A percentile compares a stretch with the other conserved stretches of the same genome.
phyloP scores from a whole-genome alignment of 2,113 vertebrate genomes.

The Bubo scandiacus region DNA sequence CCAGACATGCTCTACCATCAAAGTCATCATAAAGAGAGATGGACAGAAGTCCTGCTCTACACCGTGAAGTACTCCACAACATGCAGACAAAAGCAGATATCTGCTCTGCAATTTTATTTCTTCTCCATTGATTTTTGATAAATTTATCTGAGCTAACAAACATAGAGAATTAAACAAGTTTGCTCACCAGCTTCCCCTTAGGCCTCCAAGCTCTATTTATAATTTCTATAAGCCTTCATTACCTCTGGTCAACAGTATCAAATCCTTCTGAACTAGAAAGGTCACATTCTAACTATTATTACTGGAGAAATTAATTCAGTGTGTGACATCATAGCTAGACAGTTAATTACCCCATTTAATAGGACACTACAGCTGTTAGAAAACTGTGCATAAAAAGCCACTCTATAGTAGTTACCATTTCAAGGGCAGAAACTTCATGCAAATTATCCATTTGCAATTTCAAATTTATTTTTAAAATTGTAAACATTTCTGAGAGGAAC shows the following conservation, averaged over 20 bases:
- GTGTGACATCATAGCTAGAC: slow-evolving; percentile 23
- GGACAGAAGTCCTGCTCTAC: neutral
- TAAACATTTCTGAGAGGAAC: neutral
- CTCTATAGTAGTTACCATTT: neutral
- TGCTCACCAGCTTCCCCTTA: neutral
- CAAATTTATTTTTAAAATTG: neutral
- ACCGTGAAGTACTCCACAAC: neutral
- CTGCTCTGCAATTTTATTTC: neutral
- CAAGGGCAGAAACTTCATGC: neutral
- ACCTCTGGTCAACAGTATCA: slow-evolving; percentile 18
- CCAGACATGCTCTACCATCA: neutral
- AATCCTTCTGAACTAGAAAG: slow-evolving; percentile 39
- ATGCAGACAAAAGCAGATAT: neutral
- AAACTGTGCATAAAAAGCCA: neutral
- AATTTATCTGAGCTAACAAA: neutral
- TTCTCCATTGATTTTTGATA: neutral
- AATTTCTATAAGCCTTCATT: slow-evolving; percentile 26
- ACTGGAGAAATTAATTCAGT: slow-evolving; percentile 40
- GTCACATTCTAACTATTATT: slow-evolving; percentile 49
- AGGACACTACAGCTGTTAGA: neutral
- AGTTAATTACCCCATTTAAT: slow-evolving; percentile 22
- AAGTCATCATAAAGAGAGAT: neutral
- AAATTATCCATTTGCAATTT: neutral
- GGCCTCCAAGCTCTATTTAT: slow-evolving; percentile 29
- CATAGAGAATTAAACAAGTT: neutral